phyloP scores from a whole-genome alignment of 2,888 invertebrate genomes.

The Drosophila testacea region DNA sequence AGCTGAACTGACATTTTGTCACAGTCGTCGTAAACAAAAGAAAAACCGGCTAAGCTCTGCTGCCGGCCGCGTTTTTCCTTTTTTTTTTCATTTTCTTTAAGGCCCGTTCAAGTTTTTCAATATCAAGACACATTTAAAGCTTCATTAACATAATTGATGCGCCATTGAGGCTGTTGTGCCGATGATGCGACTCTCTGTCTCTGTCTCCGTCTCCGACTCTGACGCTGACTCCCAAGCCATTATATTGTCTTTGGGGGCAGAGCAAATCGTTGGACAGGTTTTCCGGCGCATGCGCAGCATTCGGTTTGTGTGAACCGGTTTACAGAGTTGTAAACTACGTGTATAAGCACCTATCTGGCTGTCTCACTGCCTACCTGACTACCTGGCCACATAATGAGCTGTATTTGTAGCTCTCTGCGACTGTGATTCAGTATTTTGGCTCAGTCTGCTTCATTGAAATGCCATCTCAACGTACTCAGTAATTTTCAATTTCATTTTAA shows the following conservation, averaged over 20 bases:
- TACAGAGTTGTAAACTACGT: conserved; percentile 35
- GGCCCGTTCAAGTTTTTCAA: conserved; percentile 64
- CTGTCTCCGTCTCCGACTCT: conserved; percentile 3
- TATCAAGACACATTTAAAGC: conserved; percentile 73
- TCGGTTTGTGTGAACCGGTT: conserved; percentile 59
- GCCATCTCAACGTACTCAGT: conserved; percentile 35
- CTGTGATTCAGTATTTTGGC: conserved; percentile 20
- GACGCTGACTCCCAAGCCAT: conserved; percentile 41
- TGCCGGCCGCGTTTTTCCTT: conserved; percentile 43
- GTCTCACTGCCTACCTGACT: conserved; percentile 19
- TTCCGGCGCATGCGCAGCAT: conserved; percentile 63
- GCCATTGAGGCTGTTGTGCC: conserved; percentile 65
- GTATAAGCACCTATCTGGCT: conserved; percentile 36
- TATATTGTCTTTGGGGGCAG: conserved; percentile 65
- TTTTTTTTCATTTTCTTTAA: conserved; percentile 22
- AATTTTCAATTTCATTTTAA: conserved; percentile 73
- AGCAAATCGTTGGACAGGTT: conserved; percentile 73
- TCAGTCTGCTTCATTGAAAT: conserved; percentile 19
- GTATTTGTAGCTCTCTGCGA: conserved; percentile 23
- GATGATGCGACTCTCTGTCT: conserved; percentile 33
- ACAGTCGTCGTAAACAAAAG: conserved; percentile 20
- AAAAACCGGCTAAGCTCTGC: conserved; percentile 58
- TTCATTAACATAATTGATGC: conserved; percentile 80
- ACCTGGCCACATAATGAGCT: conserved; percentile 27
- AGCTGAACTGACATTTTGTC: conserved; percentile 48